Percentiles rank a stretch among this genome's conserved stretches.
Evolutionary conservation across 2,113 vertebrate species (phyloP).

Genomic region (Albula glossodonta): DNA sequence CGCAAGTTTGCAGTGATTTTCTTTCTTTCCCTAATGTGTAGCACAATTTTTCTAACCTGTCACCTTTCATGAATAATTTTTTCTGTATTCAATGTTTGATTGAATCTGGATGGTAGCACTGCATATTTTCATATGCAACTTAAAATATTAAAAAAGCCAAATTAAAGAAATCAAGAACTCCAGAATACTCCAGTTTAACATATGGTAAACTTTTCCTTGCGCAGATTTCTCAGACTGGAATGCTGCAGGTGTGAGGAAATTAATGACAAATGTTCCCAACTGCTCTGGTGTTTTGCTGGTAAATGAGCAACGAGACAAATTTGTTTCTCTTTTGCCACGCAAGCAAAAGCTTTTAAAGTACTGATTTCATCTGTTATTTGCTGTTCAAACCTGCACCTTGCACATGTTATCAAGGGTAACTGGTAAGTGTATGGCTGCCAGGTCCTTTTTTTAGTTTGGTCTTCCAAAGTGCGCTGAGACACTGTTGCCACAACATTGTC

Average conservation of each 20-base stretch:
- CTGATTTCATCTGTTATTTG: slow-evolving; percentile 59
- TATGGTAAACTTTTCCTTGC: not conserved
- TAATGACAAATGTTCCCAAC: not conserved
- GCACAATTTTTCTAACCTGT: not conserved
- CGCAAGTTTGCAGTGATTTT: not conserved
- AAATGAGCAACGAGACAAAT: slow-evolving; percentile 44
- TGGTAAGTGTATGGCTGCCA: slow-evolving; percentile 63
- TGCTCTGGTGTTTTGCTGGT: not conserved
- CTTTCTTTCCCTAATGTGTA: not conserved
- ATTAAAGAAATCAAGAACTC: not conserved
- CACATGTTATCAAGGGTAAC: slow-evolving; percentile 69
- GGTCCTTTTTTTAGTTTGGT: slow-evolving; percentile 58
- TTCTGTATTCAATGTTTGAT: no score
- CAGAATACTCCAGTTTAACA: not conserved
- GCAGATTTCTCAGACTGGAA: not conserved
- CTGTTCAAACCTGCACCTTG: slow-evolving; percentile 54
- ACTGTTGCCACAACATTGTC: slow-evolving; percentile 71
- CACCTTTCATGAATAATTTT: no score
- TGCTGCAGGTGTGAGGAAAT: not conserved
- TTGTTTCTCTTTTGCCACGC: slow-evolving; percentile 44
- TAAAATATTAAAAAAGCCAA: not conserved
- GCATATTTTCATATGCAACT: no score
- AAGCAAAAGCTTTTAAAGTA: slow-evolving; percentile 64
- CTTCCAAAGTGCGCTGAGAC: slow-evolving; percentile 57
- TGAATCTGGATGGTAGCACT: no score